phyloP scores from a whole-genome alignment of 2,797 vertebrate species.

The Anas acuta region DNA sequence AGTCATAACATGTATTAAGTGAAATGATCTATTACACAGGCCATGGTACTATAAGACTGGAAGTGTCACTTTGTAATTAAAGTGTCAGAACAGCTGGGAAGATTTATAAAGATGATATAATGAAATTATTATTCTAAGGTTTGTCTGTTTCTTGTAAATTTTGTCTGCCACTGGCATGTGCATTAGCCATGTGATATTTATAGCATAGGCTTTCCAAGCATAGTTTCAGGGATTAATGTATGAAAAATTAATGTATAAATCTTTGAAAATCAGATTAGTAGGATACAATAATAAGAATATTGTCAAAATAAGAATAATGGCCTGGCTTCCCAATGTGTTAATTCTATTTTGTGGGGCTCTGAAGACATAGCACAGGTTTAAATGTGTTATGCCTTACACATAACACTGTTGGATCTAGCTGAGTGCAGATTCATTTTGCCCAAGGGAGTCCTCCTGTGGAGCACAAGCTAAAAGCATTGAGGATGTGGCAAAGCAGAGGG shows the following conservation, averaged over 20 bases:
- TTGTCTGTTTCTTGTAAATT: constrained; percentile 38
- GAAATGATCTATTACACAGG: constrained; percentile 33
- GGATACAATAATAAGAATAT: constrained; percentile 8
- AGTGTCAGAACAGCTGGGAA: constrained; percentile 34
- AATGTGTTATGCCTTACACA: background rate
- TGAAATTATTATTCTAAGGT: constrained; percentile 39
- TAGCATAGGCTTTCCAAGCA: background rate
- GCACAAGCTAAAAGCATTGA: background rate
- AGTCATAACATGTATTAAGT: background rate
- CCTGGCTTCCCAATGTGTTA: background rate
- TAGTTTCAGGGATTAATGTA: constrained; percentile 25
- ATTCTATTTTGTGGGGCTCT: constrained; percentile 3
- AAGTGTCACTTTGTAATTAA: constrained; percentile 64
- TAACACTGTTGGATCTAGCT: background rate
- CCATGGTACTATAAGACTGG: background rate
- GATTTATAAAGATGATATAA: constrained; percentile 49
- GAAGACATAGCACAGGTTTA: background rate
- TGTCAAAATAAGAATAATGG: constrained; percentile 33
- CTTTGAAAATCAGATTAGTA: constrained; percentile 46
- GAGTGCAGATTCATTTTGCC: background rate
- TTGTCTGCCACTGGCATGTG: constrained; percentile 3
- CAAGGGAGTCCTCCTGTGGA: background rate
- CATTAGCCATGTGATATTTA: constrained; percentile 3
- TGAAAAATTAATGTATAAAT: constrained; percentile 34
- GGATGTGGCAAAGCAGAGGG: background rate